Evolutionary conservation across 1,140 invertebrate genomes (phyloP).

Genomic region (Pogonognathellus flavescens): DNA sequence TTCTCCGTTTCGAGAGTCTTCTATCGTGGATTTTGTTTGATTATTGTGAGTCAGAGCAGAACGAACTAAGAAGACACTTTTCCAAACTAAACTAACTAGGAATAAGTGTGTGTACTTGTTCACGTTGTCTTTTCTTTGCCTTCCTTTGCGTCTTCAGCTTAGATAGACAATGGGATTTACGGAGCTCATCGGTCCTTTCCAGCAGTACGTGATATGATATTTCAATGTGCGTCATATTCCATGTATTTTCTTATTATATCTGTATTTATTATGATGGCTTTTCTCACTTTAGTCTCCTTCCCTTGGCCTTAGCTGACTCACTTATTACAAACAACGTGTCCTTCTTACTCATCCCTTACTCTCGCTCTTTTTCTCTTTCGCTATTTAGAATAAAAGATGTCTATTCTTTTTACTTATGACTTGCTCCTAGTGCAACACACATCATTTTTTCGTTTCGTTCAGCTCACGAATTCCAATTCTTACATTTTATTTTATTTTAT

Average conservation of each 20-base stretch:
- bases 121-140: background rate
- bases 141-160: background rate
- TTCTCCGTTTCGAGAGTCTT: slow-evolving; percentile 41
- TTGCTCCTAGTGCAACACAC: slow-evolving; percentile 30
- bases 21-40: slow-evolving; percentile 29
- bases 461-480: slow-evolving; percentile 24
- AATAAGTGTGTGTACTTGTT: background rate
- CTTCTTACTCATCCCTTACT: slow-evolving; percentile 1
- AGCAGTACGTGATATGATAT: background rate
- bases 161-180: too few relatives aligned
- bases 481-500: slow-evolving; percentile 17
- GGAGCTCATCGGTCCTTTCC: too few relatives aligned
- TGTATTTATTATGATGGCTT: slow-evolving; percentile 47
- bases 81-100: background rate
- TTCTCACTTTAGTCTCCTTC: slow-evolving; percentile 32
- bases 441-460: slow-evolving; percentile 8
- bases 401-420: slow-evolving; percentile 28
- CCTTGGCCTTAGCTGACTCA: background rate
- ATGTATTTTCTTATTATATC: slow-evolving; percentile 20
- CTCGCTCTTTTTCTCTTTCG: background rate
- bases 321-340: too few relatives aligned
- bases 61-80: slow-evolving; percentile 46
- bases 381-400: slow-evolving; percentile 14
- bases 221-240: background rate
- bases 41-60: slow-evolving; percentile 41